These are phyloP conservation scores for Oryzias melastigma DNA, from an alignment of 2,113 vertebrate genomes.

Conservation along the genomic window DNA sequence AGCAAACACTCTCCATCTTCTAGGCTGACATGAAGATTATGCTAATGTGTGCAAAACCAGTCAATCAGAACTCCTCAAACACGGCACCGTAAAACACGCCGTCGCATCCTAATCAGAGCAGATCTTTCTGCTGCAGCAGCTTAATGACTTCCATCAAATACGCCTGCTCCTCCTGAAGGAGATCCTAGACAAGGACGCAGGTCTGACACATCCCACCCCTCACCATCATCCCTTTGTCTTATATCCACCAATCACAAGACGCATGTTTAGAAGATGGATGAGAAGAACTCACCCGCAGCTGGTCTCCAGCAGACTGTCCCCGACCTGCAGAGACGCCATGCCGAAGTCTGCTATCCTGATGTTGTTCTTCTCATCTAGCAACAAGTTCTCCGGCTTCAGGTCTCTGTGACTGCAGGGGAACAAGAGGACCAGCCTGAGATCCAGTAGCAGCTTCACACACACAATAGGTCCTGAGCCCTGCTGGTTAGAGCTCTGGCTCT, in stretches of 20 bases:
- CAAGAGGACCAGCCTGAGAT: not conserved
- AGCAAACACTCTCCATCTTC: conserved; percentile 53
- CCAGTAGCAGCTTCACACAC: not conserved
- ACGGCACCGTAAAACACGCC: conserved; percentile 31
- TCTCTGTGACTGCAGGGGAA: conserved; percentile 89
- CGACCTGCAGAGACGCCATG: conserved; percentile 99
- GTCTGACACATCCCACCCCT: no score
- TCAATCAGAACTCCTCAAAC: conserved; percentile 32
- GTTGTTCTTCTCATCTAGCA: conserved; percentile 98
- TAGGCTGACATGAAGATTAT: conserved; percentile 43
- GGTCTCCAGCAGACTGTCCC: conserved; percentile 98
- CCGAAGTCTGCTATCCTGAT: conserved; percentile 97
- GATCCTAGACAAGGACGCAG: no score
- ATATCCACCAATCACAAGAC: not conserved
- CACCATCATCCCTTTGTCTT: no score
- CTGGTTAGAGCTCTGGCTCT: no score
- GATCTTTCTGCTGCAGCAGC: conserved; percentile 8
- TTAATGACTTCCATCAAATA: conserved; percentile 39
- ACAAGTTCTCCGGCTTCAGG: conserved; percentile 96
- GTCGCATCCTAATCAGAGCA: conserved; percentile 38
- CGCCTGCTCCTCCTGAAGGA: not conserved
- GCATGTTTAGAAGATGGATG: no score
- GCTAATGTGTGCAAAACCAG: conserved; percentile 46
- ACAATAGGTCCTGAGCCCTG: no score
- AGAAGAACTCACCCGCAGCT: conserved; percentile 92